Percentiles rank a stretch among this genome's conserved stretches.
phyloP scores from a whole-genome alignment of 2,797 vertebrate species.

The Amazona finschi region DNA sequence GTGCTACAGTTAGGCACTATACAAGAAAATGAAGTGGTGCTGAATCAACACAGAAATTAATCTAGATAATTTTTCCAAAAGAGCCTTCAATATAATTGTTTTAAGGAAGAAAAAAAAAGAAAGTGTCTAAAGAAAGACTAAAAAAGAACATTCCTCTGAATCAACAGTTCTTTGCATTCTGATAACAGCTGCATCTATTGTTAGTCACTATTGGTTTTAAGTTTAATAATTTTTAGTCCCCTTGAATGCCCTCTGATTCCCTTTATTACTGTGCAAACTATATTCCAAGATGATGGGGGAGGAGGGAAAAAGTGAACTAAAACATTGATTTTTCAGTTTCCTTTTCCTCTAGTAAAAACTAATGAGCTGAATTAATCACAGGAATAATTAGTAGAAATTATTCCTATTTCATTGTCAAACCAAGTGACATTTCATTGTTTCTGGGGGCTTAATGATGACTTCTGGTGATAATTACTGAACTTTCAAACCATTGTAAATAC shows the following conservation, averaged over 20 bases:
- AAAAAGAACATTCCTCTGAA: background rate
- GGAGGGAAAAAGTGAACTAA: background rate
- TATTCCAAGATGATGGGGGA: background rate
- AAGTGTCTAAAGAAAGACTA: background rate
- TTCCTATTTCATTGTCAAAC: background rate
- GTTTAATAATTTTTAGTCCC: background rate
- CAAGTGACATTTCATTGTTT: slow-evolving; percentile 12
- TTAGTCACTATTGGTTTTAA: background rate
- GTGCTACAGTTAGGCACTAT: background rate
- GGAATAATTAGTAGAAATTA: slow-evolving; percentile 46
- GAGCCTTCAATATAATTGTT: background rate
- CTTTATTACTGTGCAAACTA: background rate
- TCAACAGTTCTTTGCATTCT: background rate
- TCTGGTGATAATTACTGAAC: slow-evolving; percentile 11
- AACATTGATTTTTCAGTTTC: slow-evolving; percentile 25
- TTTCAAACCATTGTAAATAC: slow-evolving; percentile 25
- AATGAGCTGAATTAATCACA: slow-evolving; percentile 22
- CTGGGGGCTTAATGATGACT: slow-evolving; percentile 12
- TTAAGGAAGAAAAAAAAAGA: background rate
- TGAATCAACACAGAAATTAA: background rate
- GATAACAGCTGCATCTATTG: background rate
- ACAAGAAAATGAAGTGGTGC: background rate
- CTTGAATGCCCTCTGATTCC: background rate
- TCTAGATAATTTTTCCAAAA: background rate
- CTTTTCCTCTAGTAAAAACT: background rate